These are phyloP conservation scores for Poecile montanus DNA, from an alignment of 2,797 vertebrate species.

Conservation along the genomic window DNA sequence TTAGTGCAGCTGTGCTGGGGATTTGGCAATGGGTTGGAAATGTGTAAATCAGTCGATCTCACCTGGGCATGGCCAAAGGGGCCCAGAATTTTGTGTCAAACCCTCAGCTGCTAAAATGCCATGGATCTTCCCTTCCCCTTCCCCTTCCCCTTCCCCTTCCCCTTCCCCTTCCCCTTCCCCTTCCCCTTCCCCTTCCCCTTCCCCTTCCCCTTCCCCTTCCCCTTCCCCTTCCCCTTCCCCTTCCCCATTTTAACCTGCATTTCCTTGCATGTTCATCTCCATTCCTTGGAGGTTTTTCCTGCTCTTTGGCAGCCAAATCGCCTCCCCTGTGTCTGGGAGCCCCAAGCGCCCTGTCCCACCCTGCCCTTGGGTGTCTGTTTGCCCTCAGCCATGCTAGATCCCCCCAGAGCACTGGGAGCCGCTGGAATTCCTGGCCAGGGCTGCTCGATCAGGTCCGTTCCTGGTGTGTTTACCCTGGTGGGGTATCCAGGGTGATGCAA, in stretches of 20 bases:
- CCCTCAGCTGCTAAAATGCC: neutral
- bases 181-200: neutral
- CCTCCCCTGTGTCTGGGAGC: neutral
- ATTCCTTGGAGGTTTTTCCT: neutral
- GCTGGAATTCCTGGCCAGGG: neutral
- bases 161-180: neutral
- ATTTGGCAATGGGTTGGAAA: neutral
- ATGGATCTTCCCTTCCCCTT: neutral
- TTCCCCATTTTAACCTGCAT: neutral
- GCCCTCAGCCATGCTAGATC: neutral
- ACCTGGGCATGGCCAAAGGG: neutral
- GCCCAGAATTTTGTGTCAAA: neutral
- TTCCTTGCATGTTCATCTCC: neutral
- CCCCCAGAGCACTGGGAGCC: neutral
- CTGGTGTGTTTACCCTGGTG: neutral
- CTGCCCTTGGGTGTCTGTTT: neutral
- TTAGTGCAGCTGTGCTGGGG: conserved; percentile 63
- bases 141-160: neutral
- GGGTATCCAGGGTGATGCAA: neutral
- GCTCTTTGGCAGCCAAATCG: neutral
- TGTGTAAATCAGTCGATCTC: neutral
- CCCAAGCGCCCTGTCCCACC: neutral
- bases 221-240: neutral
- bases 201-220: neutral
- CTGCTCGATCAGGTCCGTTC: neutral